Percentiles rank a stretch among this genome's conserved stretches.
Conservation (phyloP, 2,888 invertebrate genomes). For the Chloroclysta siterata region DNA sequence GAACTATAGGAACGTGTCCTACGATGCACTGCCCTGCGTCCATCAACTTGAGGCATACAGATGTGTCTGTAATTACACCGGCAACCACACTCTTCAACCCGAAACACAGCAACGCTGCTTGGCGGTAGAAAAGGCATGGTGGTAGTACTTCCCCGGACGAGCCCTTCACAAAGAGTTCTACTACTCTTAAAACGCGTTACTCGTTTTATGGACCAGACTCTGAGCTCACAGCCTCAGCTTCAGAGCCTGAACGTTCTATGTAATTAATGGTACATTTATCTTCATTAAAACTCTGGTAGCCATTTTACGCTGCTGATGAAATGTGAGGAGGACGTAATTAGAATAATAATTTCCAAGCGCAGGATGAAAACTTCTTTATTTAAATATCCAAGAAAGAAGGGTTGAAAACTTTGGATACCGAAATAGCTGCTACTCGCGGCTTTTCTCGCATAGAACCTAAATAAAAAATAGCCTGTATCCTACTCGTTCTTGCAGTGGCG, state of each 20-base stretch:
- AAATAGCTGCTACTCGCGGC: background rate
- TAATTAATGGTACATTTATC: slow-evolving; percentile 21
- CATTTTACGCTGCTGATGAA: slow-evolving; percentile 16
- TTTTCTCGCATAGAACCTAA: background rate
- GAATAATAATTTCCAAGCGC: slow-evolving; percentile 18
- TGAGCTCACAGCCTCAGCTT: background rate
- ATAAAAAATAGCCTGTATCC: background rate
- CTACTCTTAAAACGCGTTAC: too few relatives aligned
- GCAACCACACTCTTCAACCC: too few relatives aligned
- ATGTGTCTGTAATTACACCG: too few relatives aligned
- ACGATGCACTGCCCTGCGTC: too few relatives aligned
- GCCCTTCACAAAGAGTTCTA: too few relatives aligned
- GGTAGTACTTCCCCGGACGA: too few relatives aligned
- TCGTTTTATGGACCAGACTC: background rate
- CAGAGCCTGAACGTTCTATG: background rate
- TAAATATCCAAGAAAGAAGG: slow-evolving; percentile 1
- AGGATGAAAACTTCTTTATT: slow-evolving; percentile 1
- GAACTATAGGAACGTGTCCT: too few relatives aligned
- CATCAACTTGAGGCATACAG: too few relatives aligned
- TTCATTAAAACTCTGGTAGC: slow-evolving; percentile 21
- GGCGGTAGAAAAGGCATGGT: too few relatives aligned
- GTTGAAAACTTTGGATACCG: background rate
- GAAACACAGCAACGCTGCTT: too few relatives aligned
- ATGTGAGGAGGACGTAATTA: slow-evolving; percentile 9
- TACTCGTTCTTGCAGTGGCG: too few relatives aligned